Conservation (phyloP, 2,888 invertebrate genomes). For the Cryptophagus acutangulus region DNA sequence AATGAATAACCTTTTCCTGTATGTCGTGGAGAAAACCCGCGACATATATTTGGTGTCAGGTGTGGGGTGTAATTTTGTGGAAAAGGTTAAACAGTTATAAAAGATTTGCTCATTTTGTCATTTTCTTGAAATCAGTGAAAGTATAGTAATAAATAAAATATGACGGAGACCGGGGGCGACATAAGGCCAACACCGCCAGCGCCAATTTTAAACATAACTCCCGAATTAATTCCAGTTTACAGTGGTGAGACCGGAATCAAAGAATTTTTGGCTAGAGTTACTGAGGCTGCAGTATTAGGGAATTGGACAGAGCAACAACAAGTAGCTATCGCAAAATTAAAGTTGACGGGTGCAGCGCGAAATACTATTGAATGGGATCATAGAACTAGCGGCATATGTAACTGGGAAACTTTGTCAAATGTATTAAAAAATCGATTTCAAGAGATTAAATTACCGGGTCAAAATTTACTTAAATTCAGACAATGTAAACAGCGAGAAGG, state of each 20-base stretch:
- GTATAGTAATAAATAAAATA: too few relatives aligned
- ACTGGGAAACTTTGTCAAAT: neutral
- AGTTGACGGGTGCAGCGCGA: slow-evolving; percentile 1
- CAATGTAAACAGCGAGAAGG: neutral
- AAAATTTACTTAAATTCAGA: neutral
- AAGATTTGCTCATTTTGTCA: too few relatives aligned
- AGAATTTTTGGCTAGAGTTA: neutral
- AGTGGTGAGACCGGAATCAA: neutral
- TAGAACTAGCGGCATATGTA: neutral
- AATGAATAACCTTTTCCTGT: too few relatives aligned
- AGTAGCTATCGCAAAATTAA: neutral
- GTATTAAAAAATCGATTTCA: neutral
- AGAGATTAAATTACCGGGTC: neutral
- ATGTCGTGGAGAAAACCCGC: too few relatives aligned
- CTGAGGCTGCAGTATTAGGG: neutral
- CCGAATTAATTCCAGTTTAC: neutral
- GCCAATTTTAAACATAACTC: too few relatives aligned
- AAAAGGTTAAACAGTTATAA: too few relatives aligned
- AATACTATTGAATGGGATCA: neutral
- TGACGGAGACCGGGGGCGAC: too few relatives aligned
- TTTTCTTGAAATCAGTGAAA: too few relatives aligned
- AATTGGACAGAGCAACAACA: neutral
- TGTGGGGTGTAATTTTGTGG: too few relatives aligned
- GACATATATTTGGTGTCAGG: too few relatives aligned
- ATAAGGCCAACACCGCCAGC: too few relatives aligned